Evolutionary conservation across 2,888 invertebrate species (phyloP).

Genomic region (Labia minor): DNA sequence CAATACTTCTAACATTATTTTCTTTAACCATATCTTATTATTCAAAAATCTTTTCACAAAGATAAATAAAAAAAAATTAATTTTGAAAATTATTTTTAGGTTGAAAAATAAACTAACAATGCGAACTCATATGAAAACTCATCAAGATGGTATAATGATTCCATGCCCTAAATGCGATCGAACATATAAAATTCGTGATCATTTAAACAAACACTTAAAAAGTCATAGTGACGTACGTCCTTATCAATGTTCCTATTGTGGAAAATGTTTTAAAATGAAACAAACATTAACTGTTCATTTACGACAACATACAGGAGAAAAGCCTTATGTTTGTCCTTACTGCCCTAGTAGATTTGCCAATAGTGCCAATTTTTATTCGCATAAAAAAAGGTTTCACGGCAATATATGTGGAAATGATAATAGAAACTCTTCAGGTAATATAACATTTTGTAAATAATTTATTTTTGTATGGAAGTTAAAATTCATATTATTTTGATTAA

Average conservation of each 20-base stretch:
- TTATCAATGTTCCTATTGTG: background rate
- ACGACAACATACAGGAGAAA: background rate
- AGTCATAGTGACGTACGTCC: background rate
- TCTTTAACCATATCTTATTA: too few species aligned
- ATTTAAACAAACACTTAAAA: background rate
- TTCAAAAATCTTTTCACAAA: too few species aligned
- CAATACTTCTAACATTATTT: too few species aligned
- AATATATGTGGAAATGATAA: background rate
- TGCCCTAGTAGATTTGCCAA: background rate
- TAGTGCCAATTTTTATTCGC: background rate
- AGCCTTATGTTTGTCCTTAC: background rate
- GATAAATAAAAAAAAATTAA: too few species aligned
- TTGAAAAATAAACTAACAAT: background rate
- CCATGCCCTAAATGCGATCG: background rate
- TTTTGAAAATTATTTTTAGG: too few species aligned
- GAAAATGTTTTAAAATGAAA: background rate
- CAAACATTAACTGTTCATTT: background rate
- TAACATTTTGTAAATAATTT: too few species aligned
- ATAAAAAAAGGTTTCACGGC: background rate
- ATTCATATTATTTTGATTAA: too few species aligned
- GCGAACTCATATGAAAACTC: background rate
- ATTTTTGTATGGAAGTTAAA: too few species aligned
- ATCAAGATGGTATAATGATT: background rate
- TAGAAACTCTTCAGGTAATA: background rate
- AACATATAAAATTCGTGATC: background rate